Evolutionary conservation across 2,797 vertebrate species (phyloP).

Genomic region (Pseudochromis fuscus): DNA sequence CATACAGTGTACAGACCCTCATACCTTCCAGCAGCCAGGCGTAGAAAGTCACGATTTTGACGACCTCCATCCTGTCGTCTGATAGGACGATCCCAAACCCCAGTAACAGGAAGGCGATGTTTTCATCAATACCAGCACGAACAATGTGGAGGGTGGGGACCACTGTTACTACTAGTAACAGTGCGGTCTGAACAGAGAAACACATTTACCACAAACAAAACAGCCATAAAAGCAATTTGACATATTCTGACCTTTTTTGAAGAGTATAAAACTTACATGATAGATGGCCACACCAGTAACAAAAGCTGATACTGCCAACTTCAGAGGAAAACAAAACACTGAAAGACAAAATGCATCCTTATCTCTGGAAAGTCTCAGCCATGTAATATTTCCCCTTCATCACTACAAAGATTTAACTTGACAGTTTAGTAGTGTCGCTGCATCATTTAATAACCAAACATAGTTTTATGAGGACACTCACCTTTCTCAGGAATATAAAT

Average conservation of each 20-base stretch:
- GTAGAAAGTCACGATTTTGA: slow-evolving; percentile 88
- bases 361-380: background rate
- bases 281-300: slow-evolving; percentile 88
- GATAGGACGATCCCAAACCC: slow-evolving; percentile 91
- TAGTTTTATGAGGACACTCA: slow-evolving; percentile 51
- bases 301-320: slow-evolving; percentile 87
- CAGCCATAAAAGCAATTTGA: background rate
- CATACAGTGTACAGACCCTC: no score
- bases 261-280: slow-evolving; percentile 84
- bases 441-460: no score
- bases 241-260: background rate
- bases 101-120: slow-evolving; percentile 90
- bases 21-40: slow-evolving; percentile 94
- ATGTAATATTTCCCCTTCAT: background rate
- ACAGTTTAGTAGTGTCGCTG: no score
- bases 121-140: slow-evolving; percentile 88
- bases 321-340: slow-evolving; percentile 92
- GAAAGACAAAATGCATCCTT: slow-evolving; percentile 27
- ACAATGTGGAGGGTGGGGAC: slow-evolving; percentile 91
- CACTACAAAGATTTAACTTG: background rate
- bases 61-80: slow-evolving; percentile 89
- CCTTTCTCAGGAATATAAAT: slow-evolving; percentile 91
- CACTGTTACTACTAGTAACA: slow-evolving; percentile 89
- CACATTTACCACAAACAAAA: background rate
- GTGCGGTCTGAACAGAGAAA: slow-evolving; percentile 83